These are phyloP conservation scores for Orius insidiosus DNA, from an alignment of 1,140 invertebrate genomes.

Conservation along the genomic window DNA sequence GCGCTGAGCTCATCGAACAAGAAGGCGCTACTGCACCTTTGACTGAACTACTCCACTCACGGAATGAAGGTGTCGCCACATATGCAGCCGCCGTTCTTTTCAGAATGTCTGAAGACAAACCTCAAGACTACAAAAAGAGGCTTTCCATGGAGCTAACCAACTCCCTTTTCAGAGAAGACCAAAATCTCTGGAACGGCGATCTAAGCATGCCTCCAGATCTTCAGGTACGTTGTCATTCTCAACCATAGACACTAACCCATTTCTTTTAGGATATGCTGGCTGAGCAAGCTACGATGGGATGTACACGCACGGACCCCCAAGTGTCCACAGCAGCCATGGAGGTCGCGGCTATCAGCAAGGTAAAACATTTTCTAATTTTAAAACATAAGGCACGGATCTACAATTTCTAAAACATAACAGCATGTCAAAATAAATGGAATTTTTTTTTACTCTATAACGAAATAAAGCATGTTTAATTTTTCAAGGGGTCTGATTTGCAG, in stretches of 20 bases:
- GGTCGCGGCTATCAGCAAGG: slow-evolving; percentile 45
- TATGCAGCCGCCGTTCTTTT: slow-evolving; percentile 94
- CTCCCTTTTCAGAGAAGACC: slow-evolving; percentile 74
- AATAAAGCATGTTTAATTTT: no score
- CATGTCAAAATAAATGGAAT: no score
- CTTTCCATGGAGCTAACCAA: slow-evolving; percentile 90
- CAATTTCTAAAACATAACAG: no score
- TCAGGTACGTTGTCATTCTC: no score
- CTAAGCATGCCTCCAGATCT: slow-evolving; percentile 67
- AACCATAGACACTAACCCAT: no score
- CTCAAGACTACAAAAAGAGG: slow-evolving; percentile 93
- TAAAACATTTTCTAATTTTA: no score
- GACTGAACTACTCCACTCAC: slow-evolving; percentile 85
- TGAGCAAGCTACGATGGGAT: slow-evolving; percentile 83
- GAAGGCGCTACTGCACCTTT: slow-evolving; percentile 91
- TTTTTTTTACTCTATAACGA: no score
- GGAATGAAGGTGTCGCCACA: slow-evolving; percentile 82
- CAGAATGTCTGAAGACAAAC: slow-evolving; percentile 96
- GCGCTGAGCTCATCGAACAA: slow-evolving; percentile 90
- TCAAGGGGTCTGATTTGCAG: no score
- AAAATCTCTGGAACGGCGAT: slow-evolving; percentile 67
- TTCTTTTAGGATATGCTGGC: slow-evolving; percentile 80
- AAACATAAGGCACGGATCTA: no score
- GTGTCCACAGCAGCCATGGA: slow-evolving; percentile 58
- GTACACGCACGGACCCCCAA: slow-evolving; percentile 73